Conservation (phyloP, 2,113 vertebrate species). For the Engraulis encrasicolus region DNA sequence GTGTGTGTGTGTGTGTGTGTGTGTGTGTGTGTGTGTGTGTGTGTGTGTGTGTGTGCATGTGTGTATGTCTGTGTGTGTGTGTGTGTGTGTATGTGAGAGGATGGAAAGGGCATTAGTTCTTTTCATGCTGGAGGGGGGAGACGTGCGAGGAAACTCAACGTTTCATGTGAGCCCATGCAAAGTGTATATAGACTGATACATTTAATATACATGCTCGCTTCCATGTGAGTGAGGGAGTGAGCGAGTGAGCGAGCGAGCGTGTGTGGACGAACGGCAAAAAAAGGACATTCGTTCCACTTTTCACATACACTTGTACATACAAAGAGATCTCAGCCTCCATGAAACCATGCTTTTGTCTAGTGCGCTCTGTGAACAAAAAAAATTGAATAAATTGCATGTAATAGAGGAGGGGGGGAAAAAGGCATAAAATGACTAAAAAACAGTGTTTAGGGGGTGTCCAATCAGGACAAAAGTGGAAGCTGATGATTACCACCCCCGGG, state of each 20-base stretch:
- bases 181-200: neutral
- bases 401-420: neutral
- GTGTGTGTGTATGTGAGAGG: no score
- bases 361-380: neutral
- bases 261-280: neutral
- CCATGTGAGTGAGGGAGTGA: no score
- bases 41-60: no score
- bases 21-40: no score
- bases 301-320: neutral
- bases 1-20: no score
- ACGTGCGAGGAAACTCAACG: conserved; percentile 49
- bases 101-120: no score
- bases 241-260: no score
- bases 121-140: conserved; percentile 38
- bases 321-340: neutral
- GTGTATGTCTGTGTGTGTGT: no score
- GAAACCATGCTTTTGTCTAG: neutral
- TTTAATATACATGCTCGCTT: neutral
- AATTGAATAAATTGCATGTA: neutral
- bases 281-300: neutral
- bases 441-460: neutral
- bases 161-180: neutral
- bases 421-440: neutral
- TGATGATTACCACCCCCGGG: neutral
- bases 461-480: neutral